Percentiles rank a stretch among this genome's conserved stretches.
These are phyloP conservation scores for Raja brachyura DNA, from an alignment of 2,113 vertebrate species.

Conservation along the genomic window DNA sequence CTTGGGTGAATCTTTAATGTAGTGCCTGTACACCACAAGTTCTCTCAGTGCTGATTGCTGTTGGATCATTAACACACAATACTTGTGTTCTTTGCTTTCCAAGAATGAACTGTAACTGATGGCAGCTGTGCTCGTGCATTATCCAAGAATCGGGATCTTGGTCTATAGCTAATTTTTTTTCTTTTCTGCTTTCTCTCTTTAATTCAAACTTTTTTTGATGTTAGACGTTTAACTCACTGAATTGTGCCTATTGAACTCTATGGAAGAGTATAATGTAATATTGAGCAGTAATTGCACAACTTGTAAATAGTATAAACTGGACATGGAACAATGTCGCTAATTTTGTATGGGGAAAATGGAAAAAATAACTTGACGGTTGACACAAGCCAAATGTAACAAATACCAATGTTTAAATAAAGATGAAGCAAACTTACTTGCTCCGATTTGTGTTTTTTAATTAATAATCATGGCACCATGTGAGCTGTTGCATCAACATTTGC, in stretches of 20 bases:
- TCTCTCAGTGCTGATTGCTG: neutral
- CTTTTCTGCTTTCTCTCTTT: neutral
- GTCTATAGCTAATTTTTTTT: no score
- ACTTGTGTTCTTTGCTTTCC: neutral
- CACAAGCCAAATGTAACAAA: neutral
- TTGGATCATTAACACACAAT: neutral
- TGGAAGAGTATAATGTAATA: neutral
- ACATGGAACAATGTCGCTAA: neutral
- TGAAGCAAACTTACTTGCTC: neutral
- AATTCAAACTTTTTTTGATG: neutral
- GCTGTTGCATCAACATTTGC: neutral
- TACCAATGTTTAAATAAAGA: neutral
- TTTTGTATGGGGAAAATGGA: neutral
- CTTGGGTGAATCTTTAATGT: neutral
- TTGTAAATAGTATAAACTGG: neutral
- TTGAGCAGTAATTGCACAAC: neutral
- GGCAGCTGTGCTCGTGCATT: neutral
- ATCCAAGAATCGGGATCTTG: neutral
- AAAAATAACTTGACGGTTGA: neutral
- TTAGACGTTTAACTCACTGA: neutral
- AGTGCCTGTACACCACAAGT: neutral
- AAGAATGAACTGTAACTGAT: neutral
- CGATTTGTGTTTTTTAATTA: neutral
- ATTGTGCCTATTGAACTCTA: neutral
- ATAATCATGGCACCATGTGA: no score